phyloP scores from a whole-genome alignment of 2,888 invertebrate species.

The Cartodere bifasciata region DNA sequence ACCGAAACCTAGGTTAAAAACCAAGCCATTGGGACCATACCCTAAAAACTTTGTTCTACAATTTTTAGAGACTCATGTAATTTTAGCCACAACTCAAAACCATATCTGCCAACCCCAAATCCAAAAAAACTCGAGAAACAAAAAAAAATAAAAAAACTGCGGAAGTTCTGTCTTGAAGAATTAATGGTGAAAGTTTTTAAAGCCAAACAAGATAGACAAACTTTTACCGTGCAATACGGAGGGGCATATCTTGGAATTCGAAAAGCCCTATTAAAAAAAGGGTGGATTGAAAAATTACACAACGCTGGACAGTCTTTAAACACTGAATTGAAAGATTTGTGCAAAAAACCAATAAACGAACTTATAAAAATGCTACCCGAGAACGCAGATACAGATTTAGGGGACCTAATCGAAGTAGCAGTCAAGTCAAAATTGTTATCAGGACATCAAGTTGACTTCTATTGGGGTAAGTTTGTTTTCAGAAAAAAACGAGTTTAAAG shows the following conservation, averaged over 20 bases:
- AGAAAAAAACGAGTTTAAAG: too few species aligned
- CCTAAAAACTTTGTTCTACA: too few species aligned
- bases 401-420: conserved; percentile 28
- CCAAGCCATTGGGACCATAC: too few species aligned
- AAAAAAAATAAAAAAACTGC: too few species aligned
- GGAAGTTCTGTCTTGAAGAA: conserved; percentile 19
- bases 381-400: conserved; percentile 19
- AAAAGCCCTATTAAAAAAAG: conserved; percentile 47
- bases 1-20: too few species aligned
- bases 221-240: conserved; percentile 42
- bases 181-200: conserved; percentile 37
- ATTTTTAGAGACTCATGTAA: too few species aligned
- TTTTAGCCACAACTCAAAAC: too few species aligned
- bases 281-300: conserved; percentile 57
- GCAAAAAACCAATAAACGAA: conserved; percentile 18
- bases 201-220: conserved; percentile 39
- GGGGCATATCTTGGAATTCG: conserved; percentile 42
- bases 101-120: too few species aligned
- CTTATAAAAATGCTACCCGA: conserved; percentile 24
- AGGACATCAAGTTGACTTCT: conserved; percentile 52
- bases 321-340: conserved; percentile 20
- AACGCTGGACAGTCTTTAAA: conserved; percentile 16
- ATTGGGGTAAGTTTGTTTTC: too few species aligned
- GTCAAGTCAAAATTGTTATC: conserved; percentile 46
- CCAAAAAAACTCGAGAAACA: too few species aligned